Conservation (phyloP, 2,888 invertebrate genomes). For the Petrophora chlorosata region DNA sequence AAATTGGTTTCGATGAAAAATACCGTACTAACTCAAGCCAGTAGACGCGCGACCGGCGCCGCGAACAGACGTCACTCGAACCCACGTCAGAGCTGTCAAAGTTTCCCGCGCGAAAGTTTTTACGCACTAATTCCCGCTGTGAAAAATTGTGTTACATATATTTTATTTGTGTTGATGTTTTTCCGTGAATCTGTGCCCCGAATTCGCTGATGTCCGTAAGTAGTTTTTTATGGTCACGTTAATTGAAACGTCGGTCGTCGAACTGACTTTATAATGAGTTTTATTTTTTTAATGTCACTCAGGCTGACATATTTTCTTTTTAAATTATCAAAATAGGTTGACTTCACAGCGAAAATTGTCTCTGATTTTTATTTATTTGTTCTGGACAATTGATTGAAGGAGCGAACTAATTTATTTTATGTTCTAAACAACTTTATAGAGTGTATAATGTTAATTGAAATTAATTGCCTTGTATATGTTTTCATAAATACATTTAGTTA, state of each 20-base stretch:
- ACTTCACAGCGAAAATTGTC: background rate
- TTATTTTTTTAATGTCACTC: slow-evolving; percentile 24
- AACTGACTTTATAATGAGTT: slow-evolving; percentile 28
- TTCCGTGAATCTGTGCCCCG: slow-evolving; percentile 31
- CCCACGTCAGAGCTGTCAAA: slow-evolving; percentile 7
- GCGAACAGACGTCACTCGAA: slow-evolving; percentile 13
- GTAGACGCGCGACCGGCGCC: slow-evolving; percentile 28
- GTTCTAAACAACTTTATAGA: background rate
- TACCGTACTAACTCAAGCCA: slow-evolving; percentile 10
- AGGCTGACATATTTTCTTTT: slow-evolving; percentile 17
- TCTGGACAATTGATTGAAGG: slow-evolving; percentile 11
- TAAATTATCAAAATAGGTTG: slow-evolving; percentile 15
- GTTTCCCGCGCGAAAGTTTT: slow-evolving; percentile 35
- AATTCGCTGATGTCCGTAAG: slow-evolving; percentile 28
- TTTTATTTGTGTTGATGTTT: slow-evolving; percentile 27
- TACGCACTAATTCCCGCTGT: slow-evolving; percentile 33
- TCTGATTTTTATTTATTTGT: slow-evolving; percentile 6
- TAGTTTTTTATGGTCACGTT: slow-evolving; percentile 23
- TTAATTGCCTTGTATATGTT: background rate
- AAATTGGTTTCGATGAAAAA: slow-evolving; percentile 22
- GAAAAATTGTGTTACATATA: slow-evolving; percentile 32
- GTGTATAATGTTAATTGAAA: slow-evolving; percentile 2
- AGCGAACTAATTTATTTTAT: slow-evolving; percentile 5
- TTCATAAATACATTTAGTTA: background rate
- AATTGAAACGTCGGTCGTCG: slow-evolving; percentile 27